These are phyloP conservation scores for Sitobion miscanthi DNA, from an alignment of 1,140 invertebrate genomes.

Conservation along the genomic window DNA sequence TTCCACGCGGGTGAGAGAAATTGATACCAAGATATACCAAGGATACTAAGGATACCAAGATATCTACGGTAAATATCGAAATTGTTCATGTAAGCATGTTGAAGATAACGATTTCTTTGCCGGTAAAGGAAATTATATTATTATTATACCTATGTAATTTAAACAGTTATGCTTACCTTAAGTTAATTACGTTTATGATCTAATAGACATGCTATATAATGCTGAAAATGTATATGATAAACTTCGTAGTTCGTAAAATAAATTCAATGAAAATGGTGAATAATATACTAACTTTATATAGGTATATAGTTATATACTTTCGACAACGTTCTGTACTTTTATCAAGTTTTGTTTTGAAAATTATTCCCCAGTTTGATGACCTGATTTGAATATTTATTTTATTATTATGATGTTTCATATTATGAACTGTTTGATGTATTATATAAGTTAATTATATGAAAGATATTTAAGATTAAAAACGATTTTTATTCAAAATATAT, in stretches of 20 bases:
- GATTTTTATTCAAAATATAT: too few relatives aligned
- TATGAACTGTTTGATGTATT: not conserved
- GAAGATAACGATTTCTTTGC: conserved; percentile 20
- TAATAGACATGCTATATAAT: not conserved
- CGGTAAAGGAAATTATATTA: not conserved
- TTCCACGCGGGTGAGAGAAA: not conserved
- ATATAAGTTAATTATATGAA: not conserved
- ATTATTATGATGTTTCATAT: not conserved
- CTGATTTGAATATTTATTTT: not conserved
- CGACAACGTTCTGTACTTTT: too few relatives aligned
- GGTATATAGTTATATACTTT: not conserved
- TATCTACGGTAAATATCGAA: not conserved
- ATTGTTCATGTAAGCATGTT: not conserved
- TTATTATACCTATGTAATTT: not conserved
- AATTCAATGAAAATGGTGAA: not conserved
- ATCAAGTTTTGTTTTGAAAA: not conserved
- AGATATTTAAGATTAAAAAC: not conserved
- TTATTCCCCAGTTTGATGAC: not conserved
- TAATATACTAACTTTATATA: not conserved
- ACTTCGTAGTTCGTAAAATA: not conserved
- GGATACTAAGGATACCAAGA: not conserved
- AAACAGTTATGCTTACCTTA: not conserved
- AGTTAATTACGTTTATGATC: not conserved
- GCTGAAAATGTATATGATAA: not conserved
- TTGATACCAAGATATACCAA: not conserved